phyloP scores from a whole-genome alignment of 1,140 invertebrate genomes.

The Pseudomyrmex sp. region DNA sequence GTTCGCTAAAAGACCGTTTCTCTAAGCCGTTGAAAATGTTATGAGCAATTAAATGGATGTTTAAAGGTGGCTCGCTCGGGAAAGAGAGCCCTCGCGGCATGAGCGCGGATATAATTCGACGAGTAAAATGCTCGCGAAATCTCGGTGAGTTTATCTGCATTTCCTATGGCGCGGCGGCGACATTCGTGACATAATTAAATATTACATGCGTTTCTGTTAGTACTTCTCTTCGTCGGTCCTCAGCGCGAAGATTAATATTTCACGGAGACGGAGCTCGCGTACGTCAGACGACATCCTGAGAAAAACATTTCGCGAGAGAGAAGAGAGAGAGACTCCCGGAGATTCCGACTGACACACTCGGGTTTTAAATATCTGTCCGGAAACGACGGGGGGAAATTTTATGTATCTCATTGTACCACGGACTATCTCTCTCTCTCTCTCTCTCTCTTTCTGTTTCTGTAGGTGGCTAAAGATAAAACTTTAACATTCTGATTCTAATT shows the following conservation, averaged over 20 bases:
- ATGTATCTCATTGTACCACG: neutral
- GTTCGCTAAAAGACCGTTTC: neutral
- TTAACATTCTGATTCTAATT: neutral
- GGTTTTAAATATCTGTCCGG: conserved; percentile 41
- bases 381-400: conserved; percentile 41
- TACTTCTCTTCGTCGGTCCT: conserved; percentile 54
- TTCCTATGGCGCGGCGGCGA: conserved; percentile 20
- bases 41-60: conserved; percentile 30
- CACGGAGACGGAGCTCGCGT: conserved; percentile 37
- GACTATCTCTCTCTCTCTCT: no score
- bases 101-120: conserved; percentile 29
- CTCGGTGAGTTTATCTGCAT: conserved; percentile 40
- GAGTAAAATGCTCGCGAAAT: conserved; percentile 59
- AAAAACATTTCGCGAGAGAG: conserved; percentile 66
- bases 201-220: conserved; percentile 69
- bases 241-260: conserved; percentile 68
- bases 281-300: conserved; percentile 55
- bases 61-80: neutral
- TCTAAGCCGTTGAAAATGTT: conserved; percentile 37
- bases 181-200: conserved; percentile 71
- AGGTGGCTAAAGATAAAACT: neutral
- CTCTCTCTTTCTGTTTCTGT: no score
- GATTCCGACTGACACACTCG: conserved; percentile 43
- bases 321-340: conserved; percentile 31
- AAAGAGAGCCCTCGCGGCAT: conserved; percentile 13